These are phyloP conservation scores for Aleiodes sp. DNA, from an alignment of 1,140 invertebrate genomes.

Conservation along the genomic window DNA sequence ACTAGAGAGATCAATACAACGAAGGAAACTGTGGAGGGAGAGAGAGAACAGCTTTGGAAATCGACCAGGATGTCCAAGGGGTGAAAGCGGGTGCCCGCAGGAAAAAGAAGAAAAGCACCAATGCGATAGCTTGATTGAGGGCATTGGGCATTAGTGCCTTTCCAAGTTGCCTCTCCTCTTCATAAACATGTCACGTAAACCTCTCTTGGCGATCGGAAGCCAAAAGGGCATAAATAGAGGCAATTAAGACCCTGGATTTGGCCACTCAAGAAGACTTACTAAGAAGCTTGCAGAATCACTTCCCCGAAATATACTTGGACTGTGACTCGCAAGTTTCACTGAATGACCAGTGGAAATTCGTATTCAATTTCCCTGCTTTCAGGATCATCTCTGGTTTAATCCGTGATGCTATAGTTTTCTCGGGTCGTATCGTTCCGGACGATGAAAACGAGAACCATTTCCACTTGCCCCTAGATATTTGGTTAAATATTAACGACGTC, in stretches of 20 bases:
- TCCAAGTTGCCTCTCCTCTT: slow-evolving; percentile 41
- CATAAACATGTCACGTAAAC: slow-evolving; percentile 66
- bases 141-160: slow-evolving; percentile 57
- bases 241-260: slow-evolving; percentile 57
- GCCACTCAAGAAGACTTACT: slow-evolving; percentile 25
- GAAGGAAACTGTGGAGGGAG: slow-evolving; percentile 5
- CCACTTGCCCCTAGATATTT: slow-evolving; percentile 52
- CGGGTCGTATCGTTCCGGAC: background rate
- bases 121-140: slow-evolving; percentile 59
- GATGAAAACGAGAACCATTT: background rate
- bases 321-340: slow-evolving; percentile 13
- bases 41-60: background rate
- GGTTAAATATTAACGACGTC: slow-evolving; percentile 67
- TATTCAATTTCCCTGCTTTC: background rate
- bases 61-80: background rate
- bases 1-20: slow-evolving; percentile 38
- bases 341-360: background rate
- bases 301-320: background rate
- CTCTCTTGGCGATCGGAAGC: slow-evolving; percentile 47
- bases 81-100: slow-evolving; percentile 26
- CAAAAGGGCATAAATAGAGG: slow-evolving; percentile 65
- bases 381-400: background rate
- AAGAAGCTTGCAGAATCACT: slow-evolving; percentile 8
- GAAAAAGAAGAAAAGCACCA: slow-evolving; percentile 36
- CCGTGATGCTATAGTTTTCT: slow-evolving; percentile 3